phyloP scores from a whole-genome alignment of 92 coral and sea anemone genomes.

The Porites rus region DNA sequence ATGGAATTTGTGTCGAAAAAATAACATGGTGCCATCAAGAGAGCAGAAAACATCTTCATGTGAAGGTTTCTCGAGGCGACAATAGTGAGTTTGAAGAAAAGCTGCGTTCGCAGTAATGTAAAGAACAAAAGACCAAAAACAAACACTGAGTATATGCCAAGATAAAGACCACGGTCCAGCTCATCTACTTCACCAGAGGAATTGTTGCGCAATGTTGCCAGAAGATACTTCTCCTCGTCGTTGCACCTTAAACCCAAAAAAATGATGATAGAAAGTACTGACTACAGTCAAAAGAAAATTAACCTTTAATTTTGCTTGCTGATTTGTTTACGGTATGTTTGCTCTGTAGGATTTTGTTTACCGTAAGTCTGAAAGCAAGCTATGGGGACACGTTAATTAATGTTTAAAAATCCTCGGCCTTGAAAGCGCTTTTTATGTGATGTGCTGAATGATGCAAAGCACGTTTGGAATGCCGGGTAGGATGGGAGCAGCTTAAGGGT shows the following conservation, averaged over 20 bases:
- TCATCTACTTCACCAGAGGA: slow-evolving; percentile 42
- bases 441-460: too few species aligned
- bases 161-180: slow-evolving; percentile 67
- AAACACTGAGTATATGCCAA: slow-evolving; percentile 69
- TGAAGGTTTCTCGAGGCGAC: slow-evolving; percentile 84
- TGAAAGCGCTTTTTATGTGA: too few species aligned
- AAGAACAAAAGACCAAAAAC: slow-evolving; percentile 67
- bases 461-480: too few species aligned
- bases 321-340: too few species aligned
- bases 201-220: slow-evolving; percentile 21
- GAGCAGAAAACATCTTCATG: slow-evolving; percentile 64
- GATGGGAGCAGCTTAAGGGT: too few species aligned
- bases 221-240: slow-evolving; percentile 26
- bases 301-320: too few species aligned
- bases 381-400: too few species aligned
- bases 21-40: slow-evolving; percentile 75
- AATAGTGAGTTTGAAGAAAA: slow-evolving; percentile 67
- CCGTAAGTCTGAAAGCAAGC: too few species aligned
- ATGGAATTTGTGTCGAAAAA: slow-evolving; percentile 89
- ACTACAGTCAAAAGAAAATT: too few species aligned
- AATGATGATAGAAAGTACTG: not conserved
- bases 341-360: too few species aligned
- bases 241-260: slow-evolving; percentile 15
- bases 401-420: too few species aligned
- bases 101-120: slow-evolving; percentile 66